Base-by-base conservation (phyloP, 2,113 vertebrate species). In the Rutilus rutilus region DNA sequence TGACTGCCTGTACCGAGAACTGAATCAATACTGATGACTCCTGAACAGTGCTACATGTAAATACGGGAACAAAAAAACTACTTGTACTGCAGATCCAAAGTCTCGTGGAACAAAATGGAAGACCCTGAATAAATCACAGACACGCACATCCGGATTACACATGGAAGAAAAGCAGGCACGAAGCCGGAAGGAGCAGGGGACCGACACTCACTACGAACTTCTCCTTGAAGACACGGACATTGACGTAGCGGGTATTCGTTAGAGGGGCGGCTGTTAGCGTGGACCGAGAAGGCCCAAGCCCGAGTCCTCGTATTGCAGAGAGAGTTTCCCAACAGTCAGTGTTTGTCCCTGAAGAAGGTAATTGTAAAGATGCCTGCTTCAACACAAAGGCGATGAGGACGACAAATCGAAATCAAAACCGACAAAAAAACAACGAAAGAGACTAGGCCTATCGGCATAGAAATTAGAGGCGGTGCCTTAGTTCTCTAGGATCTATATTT, bases 391-490 rank as follows among this genome's bases (percentile, higher is more conserved):
- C 59, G 78, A 89, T 75, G 80, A 90, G 85, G 62, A 85, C 64
- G 82, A 82, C 79, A 81, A 90, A 81, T 50, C 94, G 96, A 95
- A 96, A 94, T 94, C 67, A 83, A 71, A 65, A 59, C 85, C 2
- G 86, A 93, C 92, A 90, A 91, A 90, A 91, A 93, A 21, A 86
- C n/a, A 59, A 59, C 73, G 21, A 67, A 89, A 9, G 85, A 94
- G 94, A 95, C 86, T 95, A 96, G 96, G 95, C 95, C 95, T 94
- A 95, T 93, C 94, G 96, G 96, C 95, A 96, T 96, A 95, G 95
- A 96, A 96, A 96, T 96, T 95, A 96, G 96, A 97, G 96, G 96
- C 96, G 95, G 94, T 93, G 95, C 95, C 96, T 95, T 95, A 95
- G 94, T 96, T 69, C 86, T 87, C 83, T 87, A 92, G 92, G 89